These are phyloP conservation scores for Gymnoscelis rufifasciata DNA, from an alignment of 2,888 invertebrate species.

Conservation along the genomic window DNA sequence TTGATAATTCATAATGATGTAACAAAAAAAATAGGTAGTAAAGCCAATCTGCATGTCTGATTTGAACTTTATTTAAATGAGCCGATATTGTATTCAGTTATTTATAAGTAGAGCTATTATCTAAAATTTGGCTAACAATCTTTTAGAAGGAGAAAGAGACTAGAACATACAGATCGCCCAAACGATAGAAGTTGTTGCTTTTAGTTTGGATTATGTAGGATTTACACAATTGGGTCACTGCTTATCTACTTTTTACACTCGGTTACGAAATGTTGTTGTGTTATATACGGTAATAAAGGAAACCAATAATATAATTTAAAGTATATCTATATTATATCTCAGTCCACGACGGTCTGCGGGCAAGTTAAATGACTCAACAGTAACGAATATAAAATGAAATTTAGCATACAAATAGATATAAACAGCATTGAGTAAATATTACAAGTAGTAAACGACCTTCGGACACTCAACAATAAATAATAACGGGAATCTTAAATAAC, in stretches of 20 bases:
- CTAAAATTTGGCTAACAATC: too few species aligned
- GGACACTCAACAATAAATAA: constrained; percentile 18
- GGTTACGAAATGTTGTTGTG: constrained; percentile 30
- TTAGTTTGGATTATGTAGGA: constrained; percentile 29
- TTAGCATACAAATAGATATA: background rate
- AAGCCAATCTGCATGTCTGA: constrained; percentile 34
- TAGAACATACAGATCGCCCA: too few species aligned
- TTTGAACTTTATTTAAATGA: constrained; percentile 30
- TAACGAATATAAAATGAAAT: background rate
- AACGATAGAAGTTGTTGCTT: constrained; percentile 4
- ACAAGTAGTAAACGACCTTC: constrained; percentile 8
- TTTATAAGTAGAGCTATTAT: too few species aligned
- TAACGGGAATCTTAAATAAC: constrained; percentile 20
- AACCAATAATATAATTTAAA: constrained; percentile 8
- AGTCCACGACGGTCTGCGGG: background rate
- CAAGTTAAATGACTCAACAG: background rate
- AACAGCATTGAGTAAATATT: background rate
- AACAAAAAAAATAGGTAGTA: constrained; percentile 22
- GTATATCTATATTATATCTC: background rate
- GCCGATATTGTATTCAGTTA: background rate
- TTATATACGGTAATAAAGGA: constrained; percentile 23
- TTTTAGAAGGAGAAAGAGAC: too few species aligned
- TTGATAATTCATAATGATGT: too few species aligned
- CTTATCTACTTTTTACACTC: constrained; percentile 35
- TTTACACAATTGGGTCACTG: constrained; percentile 41